Percentiles rank a stretch among this genome's conserved stretches.
phyloP scores from a whole-genome alignment of 2,113 vertebrate species.

The Pangasianodon gigas region DNA sequence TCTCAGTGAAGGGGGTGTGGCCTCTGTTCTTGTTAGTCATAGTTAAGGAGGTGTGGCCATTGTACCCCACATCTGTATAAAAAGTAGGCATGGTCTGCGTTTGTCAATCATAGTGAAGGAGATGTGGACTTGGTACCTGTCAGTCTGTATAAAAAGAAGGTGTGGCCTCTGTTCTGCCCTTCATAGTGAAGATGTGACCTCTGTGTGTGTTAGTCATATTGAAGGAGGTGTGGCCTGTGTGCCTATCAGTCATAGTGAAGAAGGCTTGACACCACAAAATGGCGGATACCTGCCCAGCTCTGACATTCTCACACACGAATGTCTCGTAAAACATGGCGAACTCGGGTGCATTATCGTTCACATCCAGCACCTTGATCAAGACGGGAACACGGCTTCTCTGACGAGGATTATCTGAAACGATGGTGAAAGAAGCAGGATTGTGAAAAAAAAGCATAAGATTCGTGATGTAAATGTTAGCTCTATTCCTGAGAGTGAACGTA shows the following conservation, averaged over 20 bases:
- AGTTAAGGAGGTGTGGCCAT: neutral
- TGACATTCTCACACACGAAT: constrained; percentile 87
- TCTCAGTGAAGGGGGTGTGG: neutral
- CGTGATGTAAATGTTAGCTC: neutral
- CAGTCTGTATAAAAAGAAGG: neutral
- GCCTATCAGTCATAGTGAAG: neutral
- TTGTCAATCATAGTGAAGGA: neutral
- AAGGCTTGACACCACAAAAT: neutral
- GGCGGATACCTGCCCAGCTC: constrained; percentile 79
- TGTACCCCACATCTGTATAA: neutral
- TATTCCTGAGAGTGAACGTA: constrained; percentile 63
- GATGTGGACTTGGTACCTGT: too few relatives aligned
- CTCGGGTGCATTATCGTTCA: constrained; percentile 85
- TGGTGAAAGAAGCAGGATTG: neutral
- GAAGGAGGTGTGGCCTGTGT: neutral
- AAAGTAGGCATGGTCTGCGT: neutral
- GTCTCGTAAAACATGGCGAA: constrained; percentile 87
- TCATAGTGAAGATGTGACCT: neutral
- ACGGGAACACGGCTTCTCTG: constrained; percentile 81
- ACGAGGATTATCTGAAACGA: constrained; percentile 78
- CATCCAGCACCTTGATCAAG: constrained; percentile 82
- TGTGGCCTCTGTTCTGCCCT: neutral
- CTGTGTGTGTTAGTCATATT: neutral
- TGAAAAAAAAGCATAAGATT: neutral
- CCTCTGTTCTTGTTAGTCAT: neutral